phyloP scores from a whole-genome alignment of 2,797 vertebrate species.

The Xenops minutus region DNA sequence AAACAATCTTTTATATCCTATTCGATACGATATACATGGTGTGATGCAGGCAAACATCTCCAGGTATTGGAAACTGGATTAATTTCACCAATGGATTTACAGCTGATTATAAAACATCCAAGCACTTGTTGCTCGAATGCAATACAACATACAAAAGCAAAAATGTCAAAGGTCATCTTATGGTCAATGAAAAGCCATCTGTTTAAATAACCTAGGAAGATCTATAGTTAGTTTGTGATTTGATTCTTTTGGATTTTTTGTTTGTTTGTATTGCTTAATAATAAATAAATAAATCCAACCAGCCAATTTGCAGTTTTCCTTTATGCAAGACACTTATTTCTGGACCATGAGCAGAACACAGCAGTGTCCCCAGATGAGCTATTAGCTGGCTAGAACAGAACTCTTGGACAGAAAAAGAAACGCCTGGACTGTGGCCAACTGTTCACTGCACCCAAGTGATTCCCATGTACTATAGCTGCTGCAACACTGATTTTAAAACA shows the following conservation, averaged over 20 bases:
- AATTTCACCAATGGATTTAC: background rate
- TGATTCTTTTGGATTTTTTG: background rate
- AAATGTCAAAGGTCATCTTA: background rate
- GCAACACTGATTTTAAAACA: conserved; percentile 24
- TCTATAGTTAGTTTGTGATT: background rate
- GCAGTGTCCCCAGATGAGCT: background rate
- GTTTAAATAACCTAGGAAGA: background rate
- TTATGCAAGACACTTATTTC: background rate
- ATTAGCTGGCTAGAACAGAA: background rate
- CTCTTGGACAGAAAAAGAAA: background rate
- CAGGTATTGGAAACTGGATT: background rate
- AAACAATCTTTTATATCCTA: background rate
- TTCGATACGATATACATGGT: background rate
- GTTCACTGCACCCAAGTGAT: conserved; percentile 3
- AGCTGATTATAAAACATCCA: background rate
- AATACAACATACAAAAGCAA: background rate
- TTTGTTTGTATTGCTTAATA: background rate
- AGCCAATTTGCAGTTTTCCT: background rate
- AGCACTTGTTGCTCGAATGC: background rate
- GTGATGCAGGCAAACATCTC: background rate
- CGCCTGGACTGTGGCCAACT: conserved; percentile 9
- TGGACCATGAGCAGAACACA: background rate
- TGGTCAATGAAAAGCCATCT: background rate
- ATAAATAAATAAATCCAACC: background rate
- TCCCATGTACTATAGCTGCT: background rate